Conservation (phyloP, 1,140 invertebrate species). For the Drosophila malerkotliana region DNA sequence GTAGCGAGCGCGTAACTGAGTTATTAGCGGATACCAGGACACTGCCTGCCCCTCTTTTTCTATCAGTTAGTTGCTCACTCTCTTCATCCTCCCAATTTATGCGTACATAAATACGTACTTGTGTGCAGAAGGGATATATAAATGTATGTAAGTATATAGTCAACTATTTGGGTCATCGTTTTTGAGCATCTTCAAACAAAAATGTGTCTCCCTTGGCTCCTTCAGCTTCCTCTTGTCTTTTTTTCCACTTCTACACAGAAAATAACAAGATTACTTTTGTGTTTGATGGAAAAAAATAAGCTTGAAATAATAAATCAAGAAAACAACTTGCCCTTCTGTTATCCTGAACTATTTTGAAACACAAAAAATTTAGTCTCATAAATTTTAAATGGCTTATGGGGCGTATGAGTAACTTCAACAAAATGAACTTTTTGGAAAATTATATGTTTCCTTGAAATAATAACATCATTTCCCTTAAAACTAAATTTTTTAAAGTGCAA, state of each 20-base stretch:
- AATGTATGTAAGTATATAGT: conserved; percentile 35
- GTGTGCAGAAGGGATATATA: conserved; percentile 28
- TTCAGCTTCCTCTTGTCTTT: not conserved
- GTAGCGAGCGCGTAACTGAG: conserved; percentile 52
- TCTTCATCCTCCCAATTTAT: not conserved
- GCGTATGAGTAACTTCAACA: not conserved
- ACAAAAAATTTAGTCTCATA: not conserved
- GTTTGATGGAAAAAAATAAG: too few species aligned
- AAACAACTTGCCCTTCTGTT: too few species aligned
- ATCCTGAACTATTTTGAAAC: too few species aligned
- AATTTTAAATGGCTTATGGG: not conserved
- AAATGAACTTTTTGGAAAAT: not conserved
- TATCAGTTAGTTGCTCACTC: not conserved
- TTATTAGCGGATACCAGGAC: conserved; percentile 64
- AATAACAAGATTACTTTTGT: not conserved
- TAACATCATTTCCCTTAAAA: not conserved
- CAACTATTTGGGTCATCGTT: conserved; percentile 67
- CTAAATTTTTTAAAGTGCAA: conserved; percentile 13
- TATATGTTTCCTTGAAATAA: not conserved
- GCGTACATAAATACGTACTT: conserved; percentile 41
- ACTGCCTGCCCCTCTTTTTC: not conserved
- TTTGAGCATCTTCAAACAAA: conserved; percentile 41
- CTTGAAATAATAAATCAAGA: too few species aligned
- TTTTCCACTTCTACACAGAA: conserved; percentile 1
- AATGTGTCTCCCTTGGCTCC: conserved; percentile 35